Percentiles rank a stretch among this genome's conserved stretches.
Conservation (phyloP, 2,113 vertebrate species). For the Cyanoramphus novaezelandiae region DNA sequence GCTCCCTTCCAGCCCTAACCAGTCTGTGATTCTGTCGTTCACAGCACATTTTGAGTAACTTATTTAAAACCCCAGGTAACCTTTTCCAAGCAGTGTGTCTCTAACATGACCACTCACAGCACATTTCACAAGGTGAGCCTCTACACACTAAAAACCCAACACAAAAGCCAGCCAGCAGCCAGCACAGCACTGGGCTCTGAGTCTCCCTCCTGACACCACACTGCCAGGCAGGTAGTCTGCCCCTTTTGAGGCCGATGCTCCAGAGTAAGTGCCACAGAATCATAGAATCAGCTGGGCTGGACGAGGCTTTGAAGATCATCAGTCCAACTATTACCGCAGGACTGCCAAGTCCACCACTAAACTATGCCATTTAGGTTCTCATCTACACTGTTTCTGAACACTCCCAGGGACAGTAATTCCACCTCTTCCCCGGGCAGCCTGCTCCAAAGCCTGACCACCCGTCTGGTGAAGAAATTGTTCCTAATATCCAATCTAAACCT, state of each 20-base stretch:
- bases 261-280: neutral
- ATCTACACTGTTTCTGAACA: neutral
- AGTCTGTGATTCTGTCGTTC: neutral
- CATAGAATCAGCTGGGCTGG: neutral
- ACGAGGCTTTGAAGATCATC: neutral
- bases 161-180: neutral
- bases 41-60: neutral
- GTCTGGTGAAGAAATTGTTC: neutral
- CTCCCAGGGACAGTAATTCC: neutral
- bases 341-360: neutral
- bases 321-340: neutral
- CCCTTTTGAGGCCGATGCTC: neutral
- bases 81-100: neutral
- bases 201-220: fast-evolving
- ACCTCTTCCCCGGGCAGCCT: neutral
- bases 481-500: neutral
- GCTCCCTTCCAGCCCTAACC: neutral
- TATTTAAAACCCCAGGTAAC: neutral
- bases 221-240: fast-evolving
- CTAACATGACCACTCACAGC: fast-evolving
- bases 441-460: neutral
- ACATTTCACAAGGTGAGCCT: fast-evolving
- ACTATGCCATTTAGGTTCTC: neutral
- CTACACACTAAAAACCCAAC: fast-evolving
- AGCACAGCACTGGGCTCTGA: no score